Evolutionary conservation across 2,113 vertebrate genomes (phyloP), one percentile per base, ranked within the genome.

Genomic region (Hymenochirus boettgeri): DNA sequence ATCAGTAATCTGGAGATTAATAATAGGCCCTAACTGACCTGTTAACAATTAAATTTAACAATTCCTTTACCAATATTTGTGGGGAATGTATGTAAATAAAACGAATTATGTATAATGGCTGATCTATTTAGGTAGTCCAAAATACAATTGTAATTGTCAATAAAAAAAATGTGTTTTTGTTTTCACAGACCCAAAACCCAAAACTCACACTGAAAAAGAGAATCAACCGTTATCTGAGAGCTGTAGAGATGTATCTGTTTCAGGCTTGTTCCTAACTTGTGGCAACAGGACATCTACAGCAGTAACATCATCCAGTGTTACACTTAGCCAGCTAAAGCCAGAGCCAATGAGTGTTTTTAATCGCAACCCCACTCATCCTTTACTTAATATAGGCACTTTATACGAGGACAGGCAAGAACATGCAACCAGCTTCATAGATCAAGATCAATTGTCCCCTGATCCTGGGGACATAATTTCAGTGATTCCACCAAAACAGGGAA

Each of bases 371-470:
- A 75, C 83, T 2, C 87, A 85, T 67, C 85, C 88, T 1, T 22
- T 89, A 70, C 83, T 89, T 70, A 85, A 86, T 73, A 88, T 90
- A 79, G 82, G 78, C 73, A 88, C 89, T 0, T 75, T 90, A 17
- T 90, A 89, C 0, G 89, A 90, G 73, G 80, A 84, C 19, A 76
- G 76, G 0, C 80, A 85, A 58, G 88, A 89, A 65, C 84, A 87
- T 1, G 87, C 82, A 2, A 39, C 78, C 0, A 72, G 54, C 65
- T 69, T 82, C 0, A 75, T 79, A 21, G 78, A 83, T 1, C 57
- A 71, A 18, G 73, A 82, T n/a, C 73, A 74, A 48, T 82, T 76
- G 0, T 75, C 87, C 0, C 2, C 81, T 0, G 84, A 88, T 1
- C 1, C 80, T 0, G 82, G 79, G 21, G 80, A 85, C 15, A 83